phyloP scores from a whole-genome alignment of 92 coral and sea anemone genomes.

The Palythoa grandiflora region DNA sequence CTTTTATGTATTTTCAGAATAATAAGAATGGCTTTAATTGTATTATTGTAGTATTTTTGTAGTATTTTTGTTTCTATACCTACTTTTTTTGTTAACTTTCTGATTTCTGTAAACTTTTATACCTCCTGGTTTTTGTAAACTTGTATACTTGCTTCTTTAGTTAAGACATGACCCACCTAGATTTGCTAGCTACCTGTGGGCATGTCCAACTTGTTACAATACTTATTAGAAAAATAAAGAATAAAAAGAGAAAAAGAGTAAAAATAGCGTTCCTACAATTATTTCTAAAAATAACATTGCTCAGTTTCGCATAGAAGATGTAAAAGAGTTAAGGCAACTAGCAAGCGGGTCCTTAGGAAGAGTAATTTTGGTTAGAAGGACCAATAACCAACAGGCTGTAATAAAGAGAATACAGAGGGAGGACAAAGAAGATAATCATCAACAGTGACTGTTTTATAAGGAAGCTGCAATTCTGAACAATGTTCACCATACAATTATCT shows the following conservation, averaged over 20 bases:
- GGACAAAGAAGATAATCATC: slow-evolving; percentile 31
- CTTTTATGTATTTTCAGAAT: no score
- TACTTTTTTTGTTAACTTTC: no score
- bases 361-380: slow-evolving; percentile 36
- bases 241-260: not conserved
- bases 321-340: slow-evolving; percentile 38
- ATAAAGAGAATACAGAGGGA: slow-evolving; percentile 39
- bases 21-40: no score
- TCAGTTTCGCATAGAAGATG: not conserved
- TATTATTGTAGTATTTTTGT: no score
- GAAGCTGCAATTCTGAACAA: slow-evolving; percentile 50
- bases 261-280: slow-evolving; percentile 3
- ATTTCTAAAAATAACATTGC: not conserved
- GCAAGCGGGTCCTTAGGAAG: slow-evolving; percentile 54
- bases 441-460: slow-evolving; percentile 42
- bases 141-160: no score
- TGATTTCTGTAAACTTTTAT: no score
- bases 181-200: no score
- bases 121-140: no score
- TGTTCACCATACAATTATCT: slow-evolving; percentile 7
- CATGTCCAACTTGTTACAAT: no score
- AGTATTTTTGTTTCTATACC: no score
- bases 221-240: no score
- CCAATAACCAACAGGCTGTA: slow-evolving; percentile 22
- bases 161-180: no score